A percentile compares a stretch with the other conserved stretches of the same genome.
Evolutionary conservation across 2,797 vertebrate species (phyloP).

Genomic region (Margarornis squamiger): DNA sequence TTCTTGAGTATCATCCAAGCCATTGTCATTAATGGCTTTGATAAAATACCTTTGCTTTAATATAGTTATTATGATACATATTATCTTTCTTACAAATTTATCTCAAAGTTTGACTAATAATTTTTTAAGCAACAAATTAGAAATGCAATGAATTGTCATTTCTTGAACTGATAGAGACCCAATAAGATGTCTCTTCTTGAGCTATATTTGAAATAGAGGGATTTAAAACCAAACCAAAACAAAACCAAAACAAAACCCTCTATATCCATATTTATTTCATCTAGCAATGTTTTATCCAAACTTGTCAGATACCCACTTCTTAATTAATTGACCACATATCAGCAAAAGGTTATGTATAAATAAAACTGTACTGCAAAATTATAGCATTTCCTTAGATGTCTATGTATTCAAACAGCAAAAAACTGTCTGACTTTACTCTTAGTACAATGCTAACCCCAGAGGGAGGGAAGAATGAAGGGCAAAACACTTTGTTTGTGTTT

Average conservation of each 20-base stretch:
- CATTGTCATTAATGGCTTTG: neutral
- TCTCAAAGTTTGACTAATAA: neutral
- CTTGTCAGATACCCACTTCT: neutral
- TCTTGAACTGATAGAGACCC: neutral
- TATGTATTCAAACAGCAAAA: neutral
- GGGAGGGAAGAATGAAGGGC: slow-evolving; percentile 35
- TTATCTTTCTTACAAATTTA: neutral
- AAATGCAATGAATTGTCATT: neutral
- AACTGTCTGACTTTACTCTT: neutral
- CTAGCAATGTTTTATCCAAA: neutral
- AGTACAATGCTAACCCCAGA: slow-evolving; percentile 19
- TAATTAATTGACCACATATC: neutral
- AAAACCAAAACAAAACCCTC: neutral
- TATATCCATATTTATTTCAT: neutral
- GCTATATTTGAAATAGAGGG: neutral
- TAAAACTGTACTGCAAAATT: neutral
- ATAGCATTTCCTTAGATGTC: neutral
- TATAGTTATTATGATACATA: neutral
- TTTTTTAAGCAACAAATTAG: neutral
- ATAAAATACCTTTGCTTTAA: neutral
- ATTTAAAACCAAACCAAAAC: neutral
- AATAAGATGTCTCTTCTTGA: neutral
- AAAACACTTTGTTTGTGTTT: slow-evolving; percentile 32
- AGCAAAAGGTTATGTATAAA: neutral
- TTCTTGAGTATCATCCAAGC: neutral